Evolutionary conservation across 2,113 vertebrate species (phyloP).

Genomic region (Alouatta palliata): DNA sequence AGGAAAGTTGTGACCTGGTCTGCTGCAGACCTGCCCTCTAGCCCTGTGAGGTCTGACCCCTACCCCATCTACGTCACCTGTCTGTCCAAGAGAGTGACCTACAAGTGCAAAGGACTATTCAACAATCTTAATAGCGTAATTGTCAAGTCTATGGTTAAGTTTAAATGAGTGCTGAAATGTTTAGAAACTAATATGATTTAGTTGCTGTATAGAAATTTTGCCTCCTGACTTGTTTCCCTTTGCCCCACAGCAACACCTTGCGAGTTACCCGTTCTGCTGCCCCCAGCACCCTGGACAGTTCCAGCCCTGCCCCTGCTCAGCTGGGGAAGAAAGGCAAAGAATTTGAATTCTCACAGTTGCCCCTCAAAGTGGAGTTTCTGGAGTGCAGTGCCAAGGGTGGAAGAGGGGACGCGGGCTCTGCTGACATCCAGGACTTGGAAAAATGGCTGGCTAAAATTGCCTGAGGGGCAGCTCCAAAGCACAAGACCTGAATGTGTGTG

Average conservation of each 20-base stretch:
- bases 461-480: conserved; percentile 73
- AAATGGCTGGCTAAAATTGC: conserved; percentile 90
- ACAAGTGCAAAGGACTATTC: background rate
- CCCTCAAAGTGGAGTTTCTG: conserved; percentile 94
- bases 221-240: background rate
- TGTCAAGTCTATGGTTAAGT: background rate
- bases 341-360: conserved; percentile 95
- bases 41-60: background rate
- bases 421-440: conserved; percentile 89
- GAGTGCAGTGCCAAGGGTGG: conserved; percentile 93
- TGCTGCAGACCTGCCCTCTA: background rate
- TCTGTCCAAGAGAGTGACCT: background rate
- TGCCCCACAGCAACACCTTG: conserved; percentile 91
- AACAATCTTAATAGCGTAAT: background rate
- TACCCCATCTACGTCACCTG: background rate
- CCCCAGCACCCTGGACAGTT: conserved; percentile 92
- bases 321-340: conserved; percentile 97
- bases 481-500: background rate
- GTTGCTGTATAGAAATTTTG: background rate
- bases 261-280: conserved; percentile 94
- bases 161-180: background rate
- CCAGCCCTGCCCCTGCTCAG: conserved; percentile 81
- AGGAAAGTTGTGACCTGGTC: background rate
- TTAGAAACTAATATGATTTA: background rate
- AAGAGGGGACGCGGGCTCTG: conserved; percentile 86